These are phyloP conservation scores for Elgonia sp. DNA, from an alignment of 2,888 invertebrate genomes.

Conservation along the genomic window DNA sequence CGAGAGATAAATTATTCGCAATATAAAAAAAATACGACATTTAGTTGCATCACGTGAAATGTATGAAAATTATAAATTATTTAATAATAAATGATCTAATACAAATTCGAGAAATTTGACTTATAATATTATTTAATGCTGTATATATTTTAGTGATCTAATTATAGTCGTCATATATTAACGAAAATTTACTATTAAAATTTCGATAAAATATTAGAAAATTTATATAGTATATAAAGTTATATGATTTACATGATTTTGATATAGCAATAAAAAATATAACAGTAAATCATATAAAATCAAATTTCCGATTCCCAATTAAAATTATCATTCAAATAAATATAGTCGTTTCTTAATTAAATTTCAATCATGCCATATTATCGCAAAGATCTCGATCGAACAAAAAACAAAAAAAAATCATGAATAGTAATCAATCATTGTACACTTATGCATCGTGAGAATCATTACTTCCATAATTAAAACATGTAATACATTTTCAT, in stretches of 20 bases:
- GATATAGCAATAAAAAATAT: neutral
- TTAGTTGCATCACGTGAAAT: conserved; percentile 28
- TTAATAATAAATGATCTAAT: too few species aligned
- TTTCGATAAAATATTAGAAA: too few species aligned
- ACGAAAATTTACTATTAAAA: too few species aligned
- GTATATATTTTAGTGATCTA: too few species aligned
- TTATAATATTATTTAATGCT: too few species aligned
- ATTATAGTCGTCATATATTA: too few species aligned
- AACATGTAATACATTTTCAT: conserved; percentile 49
- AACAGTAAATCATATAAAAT: neutral
- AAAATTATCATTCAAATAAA: conserved; percentile 21
- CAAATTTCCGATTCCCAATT: neutral
- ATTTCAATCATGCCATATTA: conserved; percentile 43
- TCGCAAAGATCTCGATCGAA: conserved; percentile 31
- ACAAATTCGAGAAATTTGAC: too few species aligned
- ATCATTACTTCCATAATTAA: conserved; percentile 51
- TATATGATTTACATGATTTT: neutral
- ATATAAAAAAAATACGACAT: conserved; percentile 1
- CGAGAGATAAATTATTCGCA: conserved; percentile 8
- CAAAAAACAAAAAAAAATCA: conserved; percentile 35
- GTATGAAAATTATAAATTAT: neutral
- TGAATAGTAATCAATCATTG: conserved; percentile 64
- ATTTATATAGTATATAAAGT: too few species aligned
- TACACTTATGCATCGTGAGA: conserved; percentile 49
- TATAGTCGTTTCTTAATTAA: conserved; percentile 44